Conservation (phyloP, 2,888 invertebrate genomes). For the Allophyes oxyacanthae region DNA sequence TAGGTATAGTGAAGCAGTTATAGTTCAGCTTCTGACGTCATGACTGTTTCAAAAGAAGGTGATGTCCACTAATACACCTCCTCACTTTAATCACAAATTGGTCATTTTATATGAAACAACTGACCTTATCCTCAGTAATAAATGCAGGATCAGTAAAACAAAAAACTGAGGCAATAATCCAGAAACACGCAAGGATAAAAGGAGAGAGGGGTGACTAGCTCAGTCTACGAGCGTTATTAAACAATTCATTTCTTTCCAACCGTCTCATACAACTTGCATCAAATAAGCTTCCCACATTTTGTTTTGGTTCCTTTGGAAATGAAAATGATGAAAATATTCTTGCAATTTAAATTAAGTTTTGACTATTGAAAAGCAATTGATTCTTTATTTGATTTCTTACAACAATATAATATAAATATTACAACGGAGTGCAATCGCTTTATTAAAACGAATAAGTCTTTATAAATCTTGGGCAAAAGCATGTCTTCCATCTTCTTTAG, state of each 20-base stretch:
- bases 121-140: background rate
- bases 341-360: conserved; percentile 28
- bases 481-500: too few species aligned
- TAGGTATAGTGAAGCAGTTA: too few species aligned
- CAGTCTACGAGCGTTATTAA: conserved; percentile 39
- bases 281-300: conserved; percentile 22
- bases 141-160: background rate
- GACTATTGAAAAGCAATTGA: conserved; percentile 14
- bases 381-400: conserved; percentile 15
- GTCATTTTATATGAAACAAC: too few species aligned
- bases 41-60: too few species aligned
- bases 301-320: conserved; percentile 5
- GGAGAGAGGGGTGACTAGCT: background rate
- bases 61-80: too few species aligned
- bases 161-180: conserved; percentile 11
- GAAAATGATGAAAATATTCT: background rate
- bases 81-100: too few species aligned
- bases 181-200: conserved; percentile 4
- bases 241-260: conserved; percentile 36
- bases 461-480: too few species aligned
- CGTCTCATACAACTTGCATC: conserved; percentile 21
- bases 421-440: too few species aligned
- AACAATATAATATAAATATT: too few species aligned
- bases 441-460: too few species aligned
- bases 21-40: background rate